Evolutionary conservation across 2,113 vertebrate genomes (phyloP), one percentile per base, ranked within the genome.

Genomic region (Anarhynchus alexandrinus): DNA sequence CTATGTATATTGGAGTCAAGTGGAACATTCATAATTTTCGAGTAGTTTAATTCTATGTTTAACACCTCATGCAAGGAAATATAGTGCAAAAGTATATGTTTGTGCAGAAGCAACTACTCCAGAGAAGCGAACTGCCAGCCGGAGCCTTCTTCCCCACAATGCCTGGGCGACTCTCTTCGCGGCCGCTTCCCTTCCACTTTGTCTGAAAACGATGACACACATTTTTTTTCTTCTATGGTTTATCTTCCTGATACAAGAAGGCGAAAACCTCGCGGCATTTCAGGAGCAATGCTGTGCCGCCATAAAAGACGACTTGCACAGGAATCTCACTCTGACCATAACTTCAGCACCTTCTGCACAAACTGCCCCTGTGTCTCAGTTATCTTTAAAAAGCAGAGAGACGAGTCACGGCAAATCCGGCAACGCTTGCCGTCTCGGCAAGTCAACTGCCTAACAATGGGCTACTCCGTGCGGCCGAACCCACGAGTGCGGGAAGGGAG

Each of bases 401-500:
- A 47, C 4, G 88, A 55, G 4, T 42, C 10, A 71, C 73, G 93
- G 43, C 34, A 38, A 87, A 67, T 72, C 51, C 40, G n/a, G 43
- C 16, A 57, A 15, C 9, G 1, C 6, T 43, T 80, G 26, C n/a
- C 36, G 8, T 15, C 58, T 66, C 47, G 64, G 22, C 59, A 45
- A 58, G 42, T 67, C 45, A 54, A 2, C 61, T 71, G n/a, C 32
- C 45, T 70, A 36, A 15, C 47, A 15, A 1, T 5, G 12, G 38
- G 38, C 42, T 20, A 0, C 4, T 23, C 10, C 8, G 2, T 11
- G 27, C 0, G 1, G 9, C 29, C 22, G 54, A 49, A 47, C 3
- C 29, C 32, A 10, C 1, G 51, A 14, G 3, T 0, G 11, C 27
- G 34, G n/a, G 21, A 38, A 25, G 66, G 51, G 70, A 85, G 36